Evolutionary conservation across 2,797 vertebrate genomes (phyloP).

Genomic region (Sarcoramphus papa): DNA sequence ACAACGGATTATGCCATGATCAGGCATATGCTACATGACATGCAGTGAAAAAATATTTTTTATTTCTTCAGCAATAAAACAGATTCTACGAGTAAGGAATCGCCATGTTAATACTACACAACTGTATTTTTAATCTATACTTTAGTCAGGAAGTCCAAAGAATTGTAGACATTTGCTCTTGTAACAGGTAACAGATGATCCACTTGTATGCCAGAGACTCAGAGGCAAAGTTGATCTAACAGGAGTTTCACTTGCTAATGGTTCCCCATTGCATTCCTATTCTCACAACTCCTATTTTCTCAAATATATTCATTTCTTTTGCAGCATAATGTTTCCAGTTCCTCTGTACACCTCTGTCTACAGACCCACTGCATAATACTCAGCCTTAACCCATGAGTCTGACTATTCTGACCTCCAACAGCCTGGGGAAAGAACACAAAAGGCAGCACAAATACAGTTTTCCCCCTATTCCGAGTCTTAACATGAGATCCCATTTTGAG

Average conservation of each 20-base stretch:
- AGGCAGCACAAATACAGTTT: background rate
- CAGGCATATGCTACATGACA: background rate
- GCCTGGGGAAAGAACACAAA: background rate
- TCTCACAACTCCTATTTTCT: background rate
- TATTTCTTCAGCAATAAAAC: background rate
- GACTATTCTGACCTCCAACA: background rate
- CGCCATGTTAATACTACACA: background rate
- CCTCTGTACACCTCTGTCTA: background rate
- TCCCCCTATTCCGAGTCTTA: background rate
- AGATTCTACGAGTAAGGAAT: background rate
- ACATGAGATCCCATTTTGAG: background rate
- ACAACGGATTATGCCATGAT: background rate
- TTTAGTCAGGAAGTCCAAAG: background rate
- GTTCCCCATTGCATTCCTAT: background rate
- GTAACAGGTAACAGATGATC: background rate
- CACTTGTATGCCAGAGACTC: background rate
- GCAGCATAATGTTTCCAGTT: background rate
- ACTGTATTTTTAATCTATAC: background rate
- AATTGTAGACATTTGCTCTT: background rate
- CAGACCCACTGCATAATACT: background rate
- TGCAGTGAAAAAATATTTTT: background rate
- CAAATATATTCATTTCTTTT: background rate
- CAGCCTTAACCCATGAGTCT: background rate
- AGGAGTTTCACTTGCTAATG: background rate
- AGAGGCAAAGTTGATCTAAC: background rate